phyloP scores from a whole-genome alignment of 2,888 invertebrate species.

The Drosophila atroscutellata region DNA sequence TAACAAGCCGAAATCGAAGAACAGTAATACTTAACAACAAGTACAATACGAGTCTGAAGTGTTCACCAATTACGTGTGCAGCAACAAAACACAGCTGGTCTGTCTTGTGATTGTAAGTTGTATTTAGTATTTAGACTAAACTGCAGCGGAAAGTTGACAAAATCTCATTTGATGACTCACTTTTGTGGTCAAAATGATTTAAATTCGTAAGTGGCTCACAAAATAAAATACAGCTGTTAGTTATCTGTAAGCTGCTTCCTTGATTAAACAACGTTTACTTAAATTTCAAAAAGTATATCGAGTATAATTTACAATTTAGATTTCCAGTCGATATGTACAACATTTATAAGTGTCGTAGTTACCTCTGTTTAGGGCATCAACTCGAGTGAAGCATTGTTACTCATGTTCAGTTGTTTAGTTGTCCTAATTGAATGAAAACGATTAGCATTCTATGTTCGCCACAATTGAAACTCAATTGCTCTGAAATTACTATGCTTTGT shows the following conservation, averaged over 20 bases:
- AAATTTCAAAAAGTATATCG: not conserved
- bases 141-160: not conserved
- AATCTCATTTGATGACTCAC: constrained; percentile 1
- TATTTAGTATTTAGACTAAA: not conserved
- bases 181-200: not conserved
- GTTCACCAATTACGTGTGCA: constrained; percentile 30
- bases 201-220: not conserved
- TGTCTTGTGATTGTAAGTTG: constrained; percentile 11
- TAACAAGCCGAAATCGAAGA: constrained; percentile 26
- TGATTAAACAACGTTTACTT: not conserved
- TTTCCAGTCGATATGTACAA: not conserved
- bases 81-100: constrained; percentile 11
- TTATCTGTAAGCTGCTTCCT: constrained; percentile 6
- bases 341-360: not conserved
- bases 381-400: not conserved
- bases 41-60: constrained; percentile 28
- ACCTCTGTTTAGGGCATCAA: not conserved
- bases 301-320: not conserved
- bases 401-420: constrained; percentile 4
- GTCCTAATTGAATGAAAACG: constrained; percentile 23
- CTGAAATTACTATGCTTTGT: constrained; percentile 17
- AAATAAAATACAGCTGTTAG: not conserved
- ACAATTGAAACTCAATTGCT: constrained; percentile 48
- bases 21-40: constrained; percentile 25
- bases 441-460: constrained; percentile 37